Conservation (phyloP, 2,113 vertebrate genomes). For the Neogale vison region DNA sequence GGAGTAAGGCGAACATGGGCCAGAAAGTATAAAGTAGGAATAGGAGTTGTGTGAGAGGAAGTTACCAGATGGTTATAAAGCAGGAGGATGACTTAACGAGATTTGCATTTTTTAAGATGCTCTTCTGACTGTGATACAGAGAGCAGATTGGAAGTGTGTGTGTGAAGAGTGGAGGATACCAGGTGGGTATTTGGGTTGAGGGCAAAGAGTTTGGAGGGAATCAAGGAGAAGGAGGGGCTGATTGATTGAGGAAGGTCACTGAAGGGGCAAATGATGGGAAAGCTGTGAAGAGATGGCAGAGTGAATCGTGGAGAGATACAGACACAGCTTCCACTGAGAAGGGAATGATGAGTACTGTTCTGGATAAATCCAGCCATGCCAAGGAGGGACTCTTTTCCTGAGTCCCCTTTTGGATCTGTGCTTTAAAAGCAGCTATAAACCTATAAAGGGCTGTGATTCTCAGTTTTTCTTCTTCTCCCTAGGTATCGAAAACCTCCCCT, state of each 20-base stretch:
- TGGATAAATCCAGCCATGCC: neutral
- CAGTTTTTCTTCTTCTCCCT: conserved; percentile 25
- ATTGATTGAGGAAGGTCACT: neutral
- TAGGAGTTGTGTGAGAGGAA: neutral
- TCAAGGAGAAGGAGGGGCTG: neutral
- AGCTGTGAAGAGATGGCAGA: neutral
- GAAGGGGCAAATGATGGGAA: neutral
- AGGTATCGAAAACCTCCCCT: conserved; percentile 98
- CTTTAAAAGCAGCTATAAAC: neutral
- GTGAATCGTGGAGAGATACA: neutral
- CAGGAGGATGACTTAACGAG: neutral
- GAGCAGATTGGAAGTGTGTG: neutral
- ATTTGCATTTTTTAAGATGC: neutral
- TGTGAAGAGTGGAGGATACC: neutral
- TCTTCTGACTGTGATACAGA: neutral
- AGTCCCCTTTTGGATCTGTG: neutral
- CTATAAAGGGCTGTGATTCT: neutral
- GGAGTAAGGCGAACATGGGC: neutral
- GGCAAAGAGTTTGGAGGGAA: neutral
- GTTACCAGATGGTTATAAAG: neutral
- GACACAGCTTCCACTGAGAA: neutral
- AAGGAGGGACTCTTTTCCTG: neutral
- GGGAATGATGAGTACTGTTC: neutral
- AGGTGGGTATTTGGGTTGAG: neutral
- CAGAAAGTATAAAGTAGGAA: neutral